phyloP scores from a whole-genome alignment of 2,113 vertebrate genomes.

The Chinchilla lanigera region DNA sequence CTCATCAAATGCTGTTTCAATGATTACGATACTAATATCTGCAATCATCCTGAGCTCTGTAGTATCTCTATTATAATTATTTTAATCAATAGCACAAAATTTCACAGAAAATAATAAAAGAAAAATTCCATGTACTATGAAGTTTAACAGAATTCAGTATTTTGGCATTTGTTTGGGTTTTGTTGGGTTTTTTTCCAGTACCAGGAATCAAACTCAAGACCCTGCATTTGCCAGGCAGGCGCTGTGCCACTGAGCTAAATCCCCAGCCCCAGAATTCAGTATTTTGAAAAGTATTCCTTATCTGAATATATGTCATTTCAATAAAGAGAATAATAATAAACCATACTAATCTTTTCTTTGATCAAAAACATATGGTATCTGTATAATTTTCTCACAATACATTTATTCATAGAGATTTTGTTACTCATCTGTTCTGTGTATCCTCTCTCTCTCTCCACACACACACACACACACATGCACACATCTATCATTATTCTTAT shows the following conservation, averaged over 20 bases:
- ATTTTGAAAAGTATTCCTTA: neutral
- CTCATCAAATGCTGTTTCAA: neutral
- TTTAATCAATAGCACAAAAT: neutral
- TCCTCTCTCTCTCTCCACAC: neutral
- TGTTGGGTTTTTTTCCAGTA: no score
- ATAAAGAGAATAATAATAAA: neutral
- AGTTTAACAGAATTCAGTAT: neutral
- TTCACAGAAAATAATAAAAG: neutral
- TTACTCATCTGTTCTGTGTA: neutral
- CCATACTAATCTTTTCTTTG: neutral
- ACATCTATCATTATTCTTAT: neutral
- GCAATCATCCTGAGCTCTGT: neutral
- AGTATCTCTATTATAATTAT: neutral
- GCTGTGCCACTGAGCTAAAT: no score
- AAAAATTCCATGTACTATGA: neutral
- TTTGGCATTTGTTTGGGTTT: no score
- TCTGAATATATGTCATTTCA: neutral
- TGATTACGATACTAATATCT: neutral
- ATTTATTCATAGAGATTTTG: neutral
- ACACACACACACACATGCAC: neutral
- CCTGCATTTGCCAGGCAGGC: no score
- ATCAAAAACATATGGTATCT: neutral
- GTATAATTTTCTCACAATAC: neutral
- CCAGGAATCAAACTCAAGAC: no score
- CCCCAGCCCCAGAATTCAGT: neutral